Base-by-base conservation (phyloP, 2,797 vertebrate genomes). In the Aplochiton taeniatus region DNA sequence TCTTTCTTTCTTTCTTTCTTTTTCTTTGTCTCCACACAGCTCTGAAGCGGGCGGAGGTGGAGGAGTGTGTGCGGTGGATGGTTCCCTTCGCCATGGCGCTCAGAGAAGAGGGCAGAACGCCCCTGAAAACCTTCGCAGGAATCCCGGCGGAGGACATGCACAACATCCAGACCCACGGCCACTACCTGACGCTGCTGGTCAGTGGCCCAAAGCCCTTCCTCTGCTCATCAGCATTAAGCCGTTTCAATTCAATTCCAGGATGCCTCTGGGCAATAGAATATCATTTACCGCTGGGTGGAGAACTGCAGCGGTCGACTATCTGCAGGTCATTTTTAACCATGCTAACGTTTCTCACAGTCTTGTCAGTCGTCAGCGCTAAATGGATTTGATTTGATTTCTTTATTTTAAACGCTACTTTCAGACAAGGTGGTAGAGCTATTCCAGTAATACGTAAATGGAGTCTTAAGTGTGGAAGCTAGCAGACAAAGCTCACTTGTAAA, bases 1-100 rank as follows among this genome's bases (percentile, higher is more conserved):
- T n/a, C n/a, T n/a, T n/a, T n/a, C n/a, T n/a, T n/a, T n/a, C n/a
- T n/a, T n/a, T n/a, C n/a, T n/a, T n/a, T 54, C n/a, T 18, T 0
- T 18, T 0, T 59, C 14, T 12, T 0, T 46, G 0, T 68, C 6
- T 68, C 2, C 41, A 48, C 63, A 1, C 82, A 99, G 98, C 95
- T 53, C 93, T 95, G 58, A 91, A 95, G 71, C 91, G 94, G 91
- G 85, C 78, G 16, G 95, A 98, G 63, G 82, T 98, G 18, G 94
- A 96, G 72, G 82, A 87, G 13, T 99, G 97, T 20, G 96, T 96
- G 44, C 92, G 92, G 64, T 98, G 96, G 95, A 96, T 99, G 95
- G 93, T 96, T 18, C 98, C 97, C 0, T 99, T 97, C 57, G 96
- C 95, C 0, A 93, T 95, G 92, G 93, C 93, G 0, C 90, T 99